Evolutionary conservation across 2,888 invertebrate genomes (phyloP).

Genomic region (Melolontha melolontha): DNA sequence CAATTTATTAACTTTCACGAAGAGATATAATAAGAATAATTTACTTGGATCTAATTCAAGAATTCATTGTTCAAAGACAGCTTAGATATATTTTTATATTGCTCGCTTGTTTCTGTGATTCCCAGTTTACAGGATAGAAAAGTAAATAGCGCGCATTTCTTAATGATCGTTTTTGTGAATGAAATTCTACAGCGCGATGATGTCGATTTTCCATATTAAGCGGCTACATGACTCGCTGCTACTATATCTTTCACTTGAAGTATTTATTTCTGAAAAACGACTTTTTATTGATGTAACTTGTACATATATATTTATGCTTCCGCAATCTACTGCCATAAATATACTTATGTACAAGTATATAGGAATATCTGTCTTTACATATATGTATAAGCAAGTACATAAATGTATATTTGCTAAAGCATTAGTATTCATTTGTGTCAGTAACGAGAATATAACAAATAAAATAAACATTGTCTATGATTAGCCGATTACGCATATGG

Average conservation of each 20-base stretch:
- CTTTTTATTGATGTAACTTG: background rate
- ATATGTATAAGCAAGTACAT: slow-evolving; percentile 7
- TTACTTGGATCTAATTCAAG: slow-evolving; percentile 36
- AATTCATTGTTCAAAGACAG: slow-evolving; percentile 18
- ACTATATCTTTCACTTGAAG: slow-evolving; percentile 36
- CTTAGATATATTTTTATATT: slow-evolving; percentile 3
- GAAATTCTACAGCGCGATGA: slow-evolving; percentile 27
- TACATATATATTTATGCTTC: background rate
- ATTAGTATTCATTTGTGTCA: slow-evolving; percentile 34
- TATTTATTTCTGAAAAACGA: slow-evolving; percentile 27
- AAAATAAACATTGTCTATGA: slow-evolving; percentile 32
- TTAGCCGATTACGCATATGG: slow-evolving; percentile 22
- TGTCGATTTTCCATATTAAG: slow-evolving; percentile 36
- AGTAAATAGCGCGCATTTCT: slow-evolving; percentile 33
- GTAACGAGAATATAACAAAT: slow-evolving; percentile 24
- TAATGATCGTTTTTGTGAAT: slow-evolving; percentile 37
- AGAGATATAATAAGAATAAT: slow-evolving; percentile 22
- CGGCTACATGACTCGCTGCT: slow-evolving; percentile 28
- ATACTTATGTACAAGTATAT: slow-evolving; percentile 6
- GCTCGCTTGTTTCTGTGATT: background rate
- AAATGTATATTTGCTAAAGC: slow-evolving; percentile 21
- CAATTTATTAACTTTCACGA: slow-evolving; percentile 17
- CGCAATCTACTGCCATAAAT: slow-evolving; percentile 1
- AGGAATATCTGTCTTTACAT: background rate
- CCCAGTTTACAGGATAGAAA: slow-evolving; percentile 22